Evolutionary conservation across 2,113 vertebrate genomes (phyloP).

Genomic region (Triplophysa siluroides): DNA sequence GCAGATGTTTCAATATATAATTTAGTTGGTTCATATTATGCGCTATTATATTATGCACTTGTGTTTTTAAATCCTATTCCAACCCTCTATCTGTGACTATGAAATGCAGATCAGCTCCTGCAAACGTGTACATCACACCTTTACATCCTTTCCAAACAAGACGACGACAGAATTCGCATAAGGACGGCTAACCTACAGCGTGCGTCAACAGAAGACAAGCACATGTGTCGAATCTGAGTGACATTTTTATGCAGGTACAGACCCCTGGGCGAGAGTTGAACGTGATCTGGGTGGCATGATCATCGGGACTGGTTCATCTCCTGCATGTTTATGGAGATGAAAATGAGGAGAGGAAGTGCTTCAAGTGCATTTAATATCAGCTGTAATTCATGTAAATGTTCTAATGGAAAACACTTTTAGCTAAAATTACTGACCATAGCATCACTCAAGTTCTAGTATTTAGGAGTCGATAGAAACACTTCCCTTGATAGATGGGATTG

Average conservation of each 20-base stretch:
- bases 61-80: too few species aligned
- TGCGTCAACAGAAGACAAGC: slow-evolving; percentile 29
- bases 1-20: too few species aligned
- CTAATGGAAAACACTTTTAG: neutral
- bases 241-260: slow-evolving; percentile 22
- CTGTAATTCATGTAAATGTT: slow-evolving; percentile 9
- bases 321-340: slow-evolving; percentile 23
- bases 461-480: neutral
- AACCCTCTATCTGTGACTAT: too few species aligned
- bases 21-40: too few species aligned
- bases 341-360: neutral
- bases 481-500: neutral
- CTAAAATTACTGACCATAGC: neutral
- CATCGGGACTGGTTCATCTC: slow-evolving; percentile 19
- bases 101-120: neutral
- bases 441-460: neutral
- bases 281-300: slow-evolving; percentile 23
- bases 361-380: neutral
- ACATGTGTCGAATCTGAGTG: slow-evolving; percentile 10
- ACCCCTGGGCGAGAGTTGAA: slow-evolving; percentile 9
- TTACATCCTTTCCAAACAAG: neutral
- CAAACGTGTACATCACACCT: neutral
- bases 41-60: too few species aligned
- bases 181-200: neutral
- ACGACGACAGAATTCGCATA: neutral